Evolutionary conservation across 1,140 invertebrate genomes (phyloP), one percentile per base, ranked within the genome.

Genomic region (Venturia canescens): DNA sequence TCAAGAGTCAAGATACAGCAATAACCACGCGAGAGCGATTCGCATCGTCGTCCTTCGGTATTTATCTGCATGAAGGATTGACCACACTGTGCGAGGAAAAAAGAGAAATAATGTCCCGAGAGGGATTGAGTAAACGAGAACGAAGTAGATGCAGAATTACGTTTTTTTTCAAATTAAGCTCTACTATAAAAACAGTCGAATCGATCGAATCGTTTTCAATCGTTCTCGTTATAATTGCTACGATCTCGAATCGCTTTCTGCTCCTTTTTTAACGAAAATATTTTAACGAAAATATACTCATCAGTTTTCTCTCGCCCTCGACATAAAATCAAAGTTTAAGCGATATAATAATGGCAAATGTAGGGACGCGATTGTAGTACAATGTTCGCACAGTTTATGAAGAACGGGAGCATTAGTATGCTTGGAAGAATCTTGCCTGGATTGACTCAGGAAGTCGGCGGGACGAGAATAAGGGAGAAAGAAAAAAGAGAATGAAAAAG

Each of bases 391-490:
- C 48, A 31, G 29, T 34, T 0, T 69, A n/a, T 15, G 26, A 7
- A 71, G 13, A 71, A 23, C 21, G 3, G 11, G 23, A 71, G 48
- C 57, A 74, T 74, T 53, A 74, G 48, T 74, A 74, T 74, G 71
- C 71, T 53, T 15, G 50, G 50, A 53, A 53, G 18, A 53, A 53
- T 53, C 50, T 53, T 69, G 31, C 66, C 38, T 79, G 71, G 79
- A 79, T 79, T 79, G 82, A 70, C 83, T 85, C 89, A 89, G 89
- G 89, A 90, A 90, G 89, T 90, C 81, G 81, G 69, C 80, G 60
- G 48, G 80, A 78, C 83, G 60, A 78, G 80, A 79, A 53, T 66
- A 60, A 27, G 72, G 27, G 53, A 27, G 50, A 27, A 27, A 34
- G 11, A 44, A 13, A 44, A 44, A 26, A 50, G 72, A 31, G 27